These are phyloP conservation scores for Scolopax mira DNA, from an alignment of 2,113 vertebrate species.

Conservation along the genomic window DNA sequence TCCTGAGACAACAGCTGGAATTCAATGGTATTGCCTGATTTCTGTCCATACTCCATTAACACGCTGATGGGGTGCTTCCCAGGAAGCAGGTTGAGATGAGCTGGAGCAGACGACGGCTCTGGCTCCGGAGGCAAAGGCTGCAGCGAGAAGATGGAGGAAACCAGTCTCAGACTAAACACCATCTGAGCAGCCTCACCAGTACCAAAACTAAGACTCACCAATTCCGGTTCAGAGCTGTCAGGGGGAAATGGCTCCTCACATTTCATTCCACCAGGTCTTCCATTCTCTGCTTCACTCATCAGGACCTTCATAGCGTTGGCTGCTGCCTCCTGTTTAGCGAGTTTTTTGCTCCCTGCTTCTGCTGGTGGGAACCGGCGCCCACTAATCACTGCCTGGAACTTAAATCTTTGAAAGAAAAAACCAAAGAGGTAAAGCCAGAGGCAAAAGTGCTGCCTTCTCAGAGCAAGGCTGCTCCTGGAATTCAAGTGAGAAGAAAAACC, in stretches of 20 bases:
- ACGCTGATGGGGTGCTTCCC: conserved; percentile 93
- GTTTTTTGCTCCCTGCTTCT: conserved; percentile 93
- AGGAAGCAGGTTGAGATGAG: conserved; percentile 66
- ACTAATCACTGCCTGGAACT: conserved; percentile 91
- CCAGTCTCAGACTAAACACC: neutral
- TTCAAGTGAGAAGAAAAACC: neutral
- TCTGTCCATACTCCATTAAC: conserved; percentile 92
- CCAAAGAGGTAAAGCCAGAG: neutral
- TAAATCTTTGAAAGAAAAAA: conserved; percentile 80
- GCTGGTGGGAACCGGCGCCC: conserved; percentile 86
- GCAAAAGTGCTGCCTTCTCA: neutral
- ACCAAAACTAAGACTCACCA: neutral
- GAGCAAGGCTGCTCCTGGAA: neutral
- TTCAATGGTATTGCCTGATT: conserved; percentile 85
- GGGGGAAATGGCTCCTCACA: neutral
- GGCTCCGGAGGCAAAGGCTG: conserved; percentile 51
- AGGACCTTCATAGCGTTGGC: conserved; percentile 85
- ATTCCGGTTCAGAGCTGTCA: neutral
- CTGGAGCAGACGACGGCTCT: conserved; percentile 45
- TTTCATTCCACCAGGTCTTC: conserved; percentile 56
- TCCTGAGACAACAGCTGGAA: conserved; percentile 91
- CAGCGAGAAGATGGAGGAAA: neutral
- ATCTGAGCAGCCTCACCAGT: neutral
- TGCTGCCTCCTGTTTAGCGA: conserved; percentile 93
- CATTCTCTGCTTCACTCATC: conserved; percentile 78